Conservation (phyloP, 2,797 vertebrate genomes). For the Anabas testudineus region DNA sequence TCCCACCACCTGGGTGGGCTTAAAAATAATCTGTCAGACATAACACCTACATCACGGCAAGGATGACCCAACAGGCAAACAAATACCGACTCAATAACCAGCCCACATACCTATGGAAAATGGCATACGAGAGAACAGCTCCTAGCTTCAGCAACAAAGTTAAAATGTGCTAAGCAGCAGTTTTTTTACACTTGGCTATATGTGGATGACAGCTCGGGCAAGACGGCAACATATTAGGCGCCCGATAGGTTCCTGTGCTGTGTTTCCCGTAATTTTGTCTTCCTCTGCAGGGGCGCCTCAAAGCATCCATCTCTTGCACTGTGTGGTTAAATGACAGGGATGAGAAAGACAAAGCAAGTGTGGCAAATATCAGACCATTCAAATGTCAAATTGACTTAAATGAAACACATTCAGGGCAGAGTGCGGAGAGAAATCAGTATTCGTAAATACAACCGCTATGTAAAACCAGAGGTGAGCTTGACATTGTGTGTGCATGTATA, state of each 20-base stretch:
- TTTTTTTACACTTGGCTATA: background rate
- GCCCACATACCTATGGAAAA: conserved; percentile 51
- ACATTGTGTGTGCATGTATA: background rate
- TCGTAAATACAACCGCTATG: background rate
- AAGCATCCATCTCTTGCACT: conserved; percentile 34
- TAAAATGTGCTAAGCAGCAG: conserved; percentile 21
- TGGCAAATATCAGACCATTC: conserved; percentile 37
- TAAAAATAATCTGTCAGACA: conserved; percentile 67
- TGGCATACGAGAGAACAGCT: conserved; percentile 28
- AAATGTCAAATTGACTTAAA: conserved; percentile 41
- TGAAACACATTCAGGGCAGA: conserved; percentile 26
- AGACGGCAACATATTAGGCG: conserved; percentile 30
- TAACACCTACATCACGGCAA: conserved; percentile 61
- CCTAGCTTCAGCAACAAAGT: conserved; percentile 10
- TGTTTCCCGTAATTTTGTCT: background rate
- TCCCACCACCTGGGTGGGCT: conserved; percentile 43
- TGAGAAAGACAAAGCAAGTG: conserved; percentile 12
- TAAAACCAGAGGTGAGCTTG: conserved; percentile 1
- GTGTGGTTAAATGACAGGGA: conserved; percentile 41
- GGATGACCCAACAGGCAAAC: conserved; percentile 62
- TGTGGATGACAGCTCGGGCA: background rate
- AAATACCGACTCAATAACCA: conserved; percentile 65
- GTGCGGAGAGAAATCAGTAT: conserved; percentile 29
- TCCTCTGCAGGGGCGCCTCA: conserved; percentile 12
- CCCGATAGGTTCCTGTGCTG: background rate